Percentiles rank a stretch among this genome's conserved stretches.
Evolutionary conservation across 2,797 vertebrate genomes (phyloP).

Genomic region (Gobio occitaniae): DNA sequence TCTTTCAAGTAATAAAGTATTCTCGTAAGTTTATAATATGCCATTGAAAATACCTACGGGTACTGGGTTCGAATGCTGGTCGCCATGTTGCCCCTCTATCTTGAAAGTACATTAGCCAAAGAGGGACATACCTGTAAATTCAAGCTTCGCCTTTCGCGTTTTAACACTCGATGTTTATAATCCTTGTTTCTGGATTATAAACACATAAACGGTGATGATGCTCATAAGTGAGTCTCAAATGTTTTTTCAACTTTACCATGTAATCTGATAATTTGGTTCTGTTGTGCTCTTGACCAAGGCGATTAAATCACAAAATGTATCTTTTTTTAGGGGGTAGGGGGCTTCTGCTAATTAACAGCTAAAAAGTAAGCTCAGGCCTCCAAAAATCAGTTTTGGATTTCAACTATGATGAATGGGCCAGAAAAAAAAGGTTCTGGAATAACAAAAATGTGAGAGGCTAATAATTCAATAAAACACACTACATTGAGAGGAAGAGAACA

Average conservation of each 20-base stretch:
- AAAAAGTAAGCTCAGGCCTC: neutral
- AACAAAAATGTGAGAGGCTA: neutral
- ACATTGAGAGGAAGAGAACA: neutral
- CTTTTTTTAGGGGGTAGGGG: neutral
- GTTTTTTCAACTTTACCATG: neutral
- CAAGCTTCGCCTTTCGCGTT: no score
- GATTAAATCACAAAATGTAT: neutral
- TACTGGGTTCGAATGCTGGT: no score
- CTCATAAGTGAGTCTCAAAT: neutral
- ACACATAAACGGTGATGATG: neutral
- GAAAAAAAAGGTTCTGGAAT: neutral
- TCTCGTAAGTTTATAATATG: no score
- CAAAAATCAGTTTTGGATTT: neutral
- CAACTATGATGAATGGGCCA: neutral
- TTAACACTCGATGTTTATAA: no score
- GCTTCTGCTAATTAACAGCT: neutral
- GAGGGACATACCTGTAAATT: no score
- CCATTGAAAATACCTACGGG: no score
- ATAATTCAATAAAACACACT: slow-evolving; percentile 13
- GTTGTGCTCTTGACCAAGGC: neutral
- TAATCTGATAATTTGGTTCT: neutral
- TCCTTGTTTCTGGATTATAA: neutral
- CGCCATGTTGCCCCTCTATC: no score
- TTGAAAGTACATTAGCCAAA: no score
- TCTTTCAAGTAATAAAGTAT: no score